Evolutionary conservation across 2,888 invertebrate genomes (phyloP).

Genomic region (Imbricaverruca yamaguchii): DNA sequence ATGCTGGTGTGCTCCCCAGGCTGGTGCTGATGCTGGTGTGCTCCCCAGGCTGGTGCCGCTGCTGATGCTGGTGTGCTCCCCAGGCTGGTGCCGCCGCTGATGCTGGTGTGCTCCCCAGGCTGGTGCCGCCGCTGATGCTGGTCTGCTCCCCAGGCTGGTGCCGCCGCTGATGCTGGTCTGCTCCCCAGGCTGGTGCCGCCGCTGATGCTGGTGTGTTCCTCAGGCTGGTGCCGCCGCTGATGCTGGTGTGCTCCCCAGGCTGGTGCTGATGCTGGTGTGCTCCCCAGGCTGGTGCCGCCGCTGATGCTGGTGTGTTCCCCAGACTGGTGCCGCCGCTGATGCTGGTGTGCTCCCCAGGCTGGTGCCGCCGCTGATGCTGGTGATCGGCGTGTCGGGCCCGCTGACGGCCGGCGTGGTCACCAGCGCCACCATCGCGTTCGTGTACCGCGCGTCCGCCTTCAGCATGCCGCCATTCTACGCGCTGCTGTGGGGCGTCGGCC

Average conservation of each 20-base stretch:
- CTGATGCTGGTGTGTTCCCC: too few relatives aligned
- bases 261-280: too few relatives aligned
- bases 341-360: constrained; percentile 53
- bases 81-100: too few relatives aligned
- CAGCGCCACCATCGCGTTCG: constrained; percentile 88
- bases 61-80: too few relatives aligned
- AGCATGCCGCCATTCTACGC: constrained; percentile 87
- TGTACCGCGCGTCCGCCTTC: constrained; percentile 80
- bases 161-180: not conserved
- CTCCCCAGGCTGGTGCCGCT: too few relatives aligned
- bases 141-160: not conserved
- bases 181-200: not conserved
- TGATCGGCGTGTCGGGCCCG: constrained; percentile 84
- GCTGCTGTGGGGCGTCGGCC: constrained; percentile 89
- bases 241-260: too few relatives aligned
- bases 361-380: constrained; percentile 76
- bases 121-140: too few relatives aligned
- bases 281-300: not conserved
- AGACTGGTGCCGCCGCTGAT: not conserved
- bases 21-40: too few relatives aligned
- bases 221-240: too few relatives aligned
- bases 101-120: too few relatives aligned
- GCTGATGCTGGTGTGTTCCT: not conserved
- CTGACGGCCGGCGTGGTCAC: constrained; percentile 78
- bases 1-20: too few relatives aligned